phyloP scores from a whole-genome alignment of 2,888 invertebrate genomes.

The Chalcosyrphus nemorum region DNA sequence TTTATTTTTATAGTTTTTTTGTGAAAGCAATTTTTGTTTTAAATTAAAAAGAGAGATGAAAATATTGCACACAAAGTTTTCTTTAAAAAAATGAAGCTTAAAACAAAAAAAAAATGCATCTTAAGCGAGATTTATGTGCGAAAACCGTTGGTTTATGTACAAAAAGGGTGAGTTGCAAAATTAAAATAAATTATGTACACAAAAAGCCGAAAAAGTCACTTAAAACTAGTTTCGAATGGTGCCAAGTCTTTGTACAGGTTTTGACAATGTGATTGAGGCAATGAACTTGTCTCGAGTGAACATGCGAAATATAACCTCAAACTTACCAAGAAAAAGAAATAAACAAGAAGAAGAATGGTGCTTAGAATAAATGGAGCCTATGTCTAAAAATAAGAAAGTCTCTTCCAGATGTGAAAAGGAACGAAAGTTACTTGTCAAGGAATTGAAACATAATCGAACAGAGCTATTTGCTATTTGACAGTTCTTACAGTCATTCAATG shows the following conservation, averaged over 20 bases:
- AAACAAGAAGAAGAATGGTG: no score
- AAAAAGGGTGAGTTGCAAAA: conserved; percentile 6
- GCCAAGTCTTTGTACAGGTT: not conserved
- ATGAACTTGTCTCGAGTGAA: no score
- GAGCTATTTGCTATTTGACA: no score
- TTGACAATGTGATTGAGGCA: not conserved
- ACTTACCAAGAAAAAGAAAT: no score
- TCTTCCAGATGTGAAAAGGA: no score
- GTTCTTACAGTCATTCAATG: no score
- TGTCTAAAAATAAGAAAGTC: no score
- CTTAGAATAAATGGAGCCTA: no score
- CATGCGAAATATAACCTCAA: no score
- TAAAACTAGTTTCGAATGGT: not conserved
- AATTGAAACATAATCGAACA: no score
- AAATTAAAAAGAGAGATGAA: not conserved
- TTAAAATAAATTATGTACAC: not conserved
- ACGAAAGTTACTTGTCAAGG: no score
- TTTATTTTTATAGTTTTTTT: conserved; percentile 22
- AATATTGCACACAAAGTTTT: conserved; percentile 4
- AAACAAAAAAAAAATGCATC: not conserved
- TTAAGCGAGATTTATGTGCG: conserved; percentile 14
- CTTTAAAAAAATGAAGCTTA: not conserved
- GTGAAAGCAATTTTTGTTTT: conserved; percentile 1
- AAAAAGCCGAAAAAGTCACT: not conserved
- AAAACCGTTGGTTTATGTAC: not conserved